Conservation (phyloP, 2,797 vertebrate genomes). For the Sardinella longiceps region DNA sequence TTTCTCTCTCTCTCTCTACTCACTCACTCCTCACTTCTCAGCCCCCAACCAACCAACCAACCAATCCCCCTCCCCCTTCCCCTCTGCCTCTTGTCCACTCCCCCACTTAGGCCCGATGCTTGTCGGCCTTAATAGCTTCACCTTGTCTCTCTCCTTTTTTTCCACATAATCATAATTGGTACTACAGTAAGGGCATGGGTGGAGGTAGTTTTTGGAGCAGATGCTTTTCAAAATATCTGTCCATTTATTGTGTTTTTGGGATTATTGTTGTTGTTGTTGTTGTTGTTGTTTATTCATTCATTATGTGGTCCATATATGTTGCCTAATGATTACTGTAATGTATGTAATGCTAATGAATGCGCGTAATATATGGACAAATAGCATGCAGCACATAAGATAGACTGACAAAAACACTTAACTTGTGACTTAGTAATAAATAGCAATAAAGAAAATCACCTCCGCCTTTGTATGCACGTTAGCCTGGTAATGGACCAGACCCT, state of each 20-base stretch:
- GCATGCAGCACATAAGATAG: not conserved
- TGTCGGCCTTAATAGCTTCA: slow-evolving; percentile 54
- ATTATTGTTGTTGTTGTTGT: not conserved
- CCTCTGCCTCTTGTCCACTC: slow-evolving; percentile 43
- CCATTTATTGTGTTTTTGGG: too few relatives aligned
- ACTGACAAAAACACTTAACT: not conserved
- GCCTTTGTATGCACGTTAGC: not conserved
- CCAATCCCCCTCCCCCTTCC: slow-evolving; percentile 9
- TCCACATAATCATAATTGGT: slow-evolving; percentile 11
- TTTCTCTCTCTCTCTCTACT: slow-evolving; percentile 23
- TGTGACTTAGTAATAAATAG: not conserved
- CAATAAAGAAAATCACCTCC: not conserved
- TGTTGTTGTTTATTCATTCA: not conserved
- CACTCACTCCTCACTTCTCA: slow-evolving; percentile 25
- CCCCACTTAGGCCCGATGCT: slow-evolving; percentile 71
- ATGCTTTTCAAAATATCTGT: not conserved
- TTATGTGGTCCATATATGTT: not conserved
- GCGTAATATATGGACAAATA: not conserved
- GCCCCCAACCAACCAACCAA: too few relatives aligned
- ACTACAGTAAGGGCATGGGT: not conserved
- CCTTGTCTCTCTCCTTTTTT: slow-evolving; percentile 39
- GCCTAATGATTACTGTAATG: not conserved
- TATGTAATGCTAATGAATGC: too few relatives aligned
- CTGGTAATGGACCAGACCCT: too few relatives aligned
- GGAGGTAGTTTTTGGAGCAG: not conserved